phyloP scores from a whole-genome alignment of 35 echinoderm and acorn worm genomes.

The Heliocidaris tuberculata region DNA sequence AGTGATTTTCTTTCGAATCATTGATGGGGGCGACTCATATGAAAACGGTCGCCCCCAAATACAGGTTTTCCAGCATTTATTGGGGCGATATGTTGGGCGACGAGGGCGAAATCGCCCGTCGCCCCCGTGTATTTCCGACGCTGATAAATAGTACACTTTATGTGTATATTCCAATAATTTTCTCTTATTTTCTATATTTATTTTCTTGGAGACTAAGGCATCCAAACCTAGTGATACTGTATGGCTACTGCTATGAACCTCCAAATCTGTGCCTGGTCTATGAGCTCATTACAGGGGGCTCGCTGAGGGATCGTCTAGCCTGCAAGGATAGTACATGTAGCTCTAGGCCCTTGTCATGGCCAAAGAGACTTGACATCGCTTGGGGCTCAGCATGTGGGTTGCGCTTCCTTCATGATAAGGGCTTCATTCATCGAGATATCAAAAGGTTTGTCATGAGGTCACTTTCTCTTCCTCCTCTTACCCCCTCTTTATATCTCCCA shows the following conservation, averaged over 20 bases:
- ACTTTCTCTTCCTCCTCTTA: too few relatives aligned
- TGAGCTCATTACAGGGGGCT: slow-evolving; percentile 21
- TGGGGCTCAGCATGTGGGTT: slow-evolving; percentile 9
- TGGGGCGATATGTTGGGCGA: too few relatives aligned
- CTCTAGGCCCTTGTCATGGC: not conserved
- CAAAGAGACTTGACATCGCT: slow-evolving; percentile 4
- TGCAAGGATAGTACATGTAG: not conserved
- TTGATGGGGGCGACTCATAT: too few relatives aligned
- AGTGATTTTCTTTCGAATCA: too few relatives aligned
- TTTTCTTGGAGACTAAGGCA: slow-evolving; percentile 33
- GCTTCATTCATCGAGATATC: slow-evolving; percentile 43
- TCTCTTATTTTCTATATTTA: too few relatives aligned
- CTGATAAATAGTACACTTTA: too few relatives aligned
- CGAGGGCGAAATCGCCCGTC: too few relatives aligned
- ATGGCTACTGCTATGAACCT: slow-evolving; percentile 37
- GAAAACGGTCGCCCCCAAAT: too few relatives aligned
- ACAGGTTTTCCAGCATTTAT: too few relatives aligned
- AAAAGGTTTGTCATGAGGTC: slow-evolving; percentile 17
- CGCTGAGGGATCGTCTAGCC: slow-evolving; percentile 5
- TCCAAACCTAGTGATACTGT: slow-evolving; percentile 20
- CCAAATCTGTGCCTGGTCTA: slow-evolving; percentile 35
- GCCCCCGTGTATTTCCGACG: too few relatives aligned
- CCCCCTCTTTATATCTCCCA: too few relatives aligned
- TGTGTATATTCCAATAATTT: too few relatives aligned
- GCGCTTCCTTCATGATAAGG: not conserved